Percentiles rank a stretch among this genome's conserved stretches.
Evolutionary conservation across 2,113 vertebrate genomes (phyloP).

Genomic region (Sorex fumeus): DNA sequence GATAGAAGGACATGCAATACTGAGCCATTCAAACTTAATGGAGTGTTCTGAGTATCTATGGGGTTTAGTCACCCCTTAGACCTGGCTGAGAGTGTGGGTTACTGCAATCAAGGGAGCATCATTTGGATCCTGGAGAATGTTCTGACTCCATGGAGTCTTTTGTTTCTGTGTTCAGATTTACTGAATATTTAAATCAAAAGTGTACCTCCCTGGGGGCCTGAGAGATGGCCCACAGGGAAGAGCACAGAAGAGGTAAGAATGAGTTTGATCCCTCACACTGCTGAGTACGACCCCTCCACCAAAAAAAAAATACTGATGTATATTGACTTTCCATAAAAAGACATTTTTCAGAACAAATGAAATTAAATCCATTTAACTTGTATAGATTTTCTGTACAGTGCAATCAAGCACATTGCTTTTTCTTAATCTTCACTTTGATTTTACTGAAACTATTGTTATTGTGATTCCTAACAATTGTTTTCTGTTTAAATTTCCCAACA

Average conservation of each 20-base stretch:
- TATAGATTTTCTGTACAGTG: not conserved
- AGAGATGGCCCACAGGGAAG: too few relatives aligned
- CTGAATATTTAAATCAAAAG: constrained; percentile 18
- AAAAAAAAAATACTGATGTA: too few relatives aligned
- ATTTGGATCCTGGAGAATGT: not conserved
- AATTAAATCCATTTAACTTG: constrained; percentile 6
- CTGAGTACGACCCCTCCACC: too few relatives aligned
- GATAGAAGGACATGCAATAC: not conserved
- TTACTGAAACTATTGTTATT: not conserved
- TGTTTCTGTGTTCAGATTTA: not conserved
- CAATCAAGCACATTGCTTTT: constrained; percentile 25
- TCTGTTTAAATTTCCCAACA: constrained; percentile 45
- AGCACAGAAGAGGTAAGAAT: too few relatives aligned
- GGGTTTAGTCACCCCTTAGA: not conserved
- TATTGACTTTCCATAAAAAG: constrained; percentile 15
- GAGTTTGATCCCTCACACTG: too few relatives aligned
- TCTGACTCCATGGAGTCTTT: not conserved
- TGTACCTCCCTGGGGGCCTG: not conserved
- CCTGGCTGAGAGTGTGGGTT: not conserved
- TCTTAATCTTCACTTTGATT: constrained; percentile 16
- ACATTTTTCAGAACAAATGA: constrained; percentile 35
- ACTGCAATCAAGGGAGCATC: not conserved
- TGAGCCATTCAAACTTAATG: not conserved
- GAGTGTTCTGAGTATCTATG: not conserved
- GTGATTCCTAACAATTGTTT: constrained; percentile 14